phyloP scores from a whole-genome alignment of 64 coral and sea anemone species.

The Acropora yongei region DNA sequence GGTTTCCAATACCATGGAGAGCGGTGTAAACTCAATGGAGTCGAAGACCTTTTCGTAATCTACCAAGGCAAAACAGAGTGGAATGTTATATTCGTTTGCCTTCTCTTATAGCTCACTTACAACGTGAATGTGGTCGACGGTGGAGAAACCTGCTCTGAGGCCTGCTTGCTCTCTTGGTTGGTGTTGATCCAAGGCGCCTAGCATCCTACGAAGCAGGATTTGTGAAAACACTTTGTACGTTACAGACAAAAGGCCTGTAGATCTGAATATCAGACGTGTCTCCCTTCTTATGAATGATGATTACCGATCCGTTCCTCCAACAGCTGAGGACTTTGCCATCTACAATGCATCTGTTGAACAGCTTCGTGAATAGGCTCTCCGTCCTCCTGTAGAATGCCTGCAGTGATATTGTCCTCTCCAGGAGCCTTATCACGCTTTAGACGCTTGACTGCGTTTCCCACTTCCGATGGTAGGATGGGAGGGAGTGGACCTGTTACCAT shows the following conservation, averaged over 20 bases:
- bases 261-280: constrained; percentile 16
- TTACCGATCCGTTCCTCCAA: constrained; percentile 42
- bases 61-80: constrained; percentile 23
- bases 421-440: constrained; percentile 20
- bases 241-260: constrained; percentile 16
- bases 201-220: constrained; percentile 37
- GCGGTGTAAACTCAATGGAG: neutral
- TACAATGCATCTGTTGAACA: constrained; percentile 9
- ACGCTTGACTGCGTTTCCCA: constrained; percentile 3
- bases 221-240: constrained; percentile 50
- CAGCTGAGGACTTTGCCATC: constrained; percentile 11
- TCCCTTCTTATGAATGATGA: constrained; percentile 48
- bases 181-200: constrained; percentile 32
- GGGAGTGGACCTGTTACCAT: neutral
- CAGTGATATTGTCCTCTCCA: constrained; percentile 18
- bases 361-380: neutral
- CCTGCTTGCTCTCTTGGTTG: constrained; percentile 48
- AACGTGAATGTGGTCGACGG: constrained; percentile 32
- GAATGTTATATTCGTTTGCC: constrained; percentile 33
- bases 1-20: neutral
- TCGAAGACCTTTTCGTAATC: constrained; percentile 6
- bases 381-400: neutral
- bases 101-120: constrained; percentile 37
- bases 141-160: constrained; percentile 29
- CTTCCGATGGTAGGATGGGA: neutral